Conservation (phyloP, 2,113 vertebrate species). For the Aspidoscelis tigris region DNA sequence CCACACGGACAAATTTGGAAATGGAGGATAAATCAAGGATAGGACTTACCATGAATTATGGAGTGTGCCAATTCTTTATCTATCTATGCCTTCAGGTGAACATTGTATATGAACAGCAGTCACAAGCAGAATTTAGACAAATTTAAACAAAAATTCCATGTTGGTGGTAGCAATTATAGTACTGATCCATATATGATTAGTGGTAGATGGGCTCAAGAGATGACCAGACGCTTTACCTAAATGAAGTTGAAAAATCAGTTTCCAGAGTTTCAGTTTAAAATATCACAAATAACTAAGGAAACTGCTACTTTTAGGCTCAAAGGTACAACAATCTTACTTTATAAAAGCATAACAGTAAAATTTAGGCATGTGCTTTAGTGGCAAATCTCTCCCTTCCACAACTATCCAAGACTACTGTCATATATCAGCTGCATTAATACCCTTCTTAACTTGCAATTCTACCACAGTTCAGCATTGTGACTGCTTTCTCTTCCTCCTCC, state of each 20-base stretch:
- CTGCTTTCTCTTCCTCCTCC: neutral
- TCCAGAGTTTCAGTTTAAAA: neutral
- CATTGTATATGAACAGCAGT: slow-evolving; percentile 6
- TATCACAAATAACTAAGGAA: neutral
- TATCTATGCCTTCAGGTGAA: neutral
- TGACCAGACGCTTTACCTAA: neutral
- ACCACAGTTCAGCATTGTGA: neutral
- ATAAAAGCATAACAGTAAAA: neutral
- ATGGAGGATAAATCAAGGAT: neutral
- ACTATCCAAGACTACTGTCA: too few species aligned
- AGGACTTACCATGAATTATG: neutral
- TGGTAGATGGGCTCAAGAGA: neutral
- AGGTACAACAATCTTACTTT: neutral
- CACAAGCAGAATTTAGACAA: slow-evolving; percentile 10
- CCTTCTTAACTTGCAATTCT: neutral
- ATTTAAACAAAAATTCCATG: neutral
- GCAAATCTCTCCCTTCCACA: neutral
- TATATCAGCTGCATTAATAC: neutral
- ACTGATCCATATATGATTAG: neutral
- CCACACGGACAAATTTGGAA: neutral
- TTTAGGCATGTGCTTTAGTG: neutral
- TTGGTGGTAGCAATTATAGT: neutral
- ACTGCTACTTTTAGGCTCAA: neutral
- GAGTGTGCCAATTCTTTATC: neutral
- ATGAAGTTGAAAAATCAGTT: neutral